Base-by-base conservation (phyloP, 2,888 invertebrate genomes). In the Eurytoma californica region DNA sequence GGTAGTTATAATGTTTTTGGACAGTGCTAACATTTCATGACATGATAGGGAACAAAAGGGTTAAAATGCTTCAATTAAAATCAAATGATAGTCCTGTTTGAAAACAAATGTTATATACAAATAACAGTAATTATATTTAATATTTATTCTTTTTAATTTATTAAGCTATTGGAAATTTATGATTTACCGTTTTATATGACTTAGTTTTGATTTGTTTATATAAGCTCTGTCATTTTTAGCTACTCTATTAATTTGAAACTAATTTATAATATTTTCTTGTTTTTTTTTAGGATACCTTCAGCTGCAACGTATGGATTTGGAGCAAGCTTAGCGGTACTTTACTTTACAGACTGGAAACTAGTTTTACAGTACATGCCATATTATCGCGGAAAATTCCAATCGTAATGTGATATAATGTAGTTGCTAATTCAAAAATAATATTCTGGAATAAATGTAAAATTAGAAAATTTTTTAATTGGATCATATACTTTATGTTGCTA, bases 261-360 rank as follows among this genome's bases (percentile, higher is more conserved):
- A 7, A 53, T 24, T n/a, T 49, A 47, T 73, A 58, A 16, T 53
- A 30, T n/a, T 55, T 47, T 24, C 28, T 76, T 55, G 3, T 80
- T 75, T 58, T 68, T 20, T 86, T 87, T 68, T 82, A 92, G 94
- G 92, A 80, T 93, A 55, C 92, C 94, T 20, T 93, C 95, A 7
- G 92, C 92, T 20, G 86, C 90, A 0, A 91, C 92, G 0, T 97
- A 94, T 87, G 96, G 96, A 63, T 92, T 92, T 53, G 92, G 94
- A 0, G 94, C 92, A n/a, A 92, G 93, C 78, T 86, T 93, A 30
- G 91, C 91, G 0, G 83, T 95, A 13, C 90, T 94, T 3, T 97
- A 95, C 90, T 92, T 94, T 84, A 95, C 95, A 0, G 96, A 97
- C 87, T 97, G 96, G 96, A 95, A 93, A 90, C 87, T 93, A 69